Conservation (phyloP, 1,140 invertebrate species). For the Druon quercuslanigerum region DNA sequence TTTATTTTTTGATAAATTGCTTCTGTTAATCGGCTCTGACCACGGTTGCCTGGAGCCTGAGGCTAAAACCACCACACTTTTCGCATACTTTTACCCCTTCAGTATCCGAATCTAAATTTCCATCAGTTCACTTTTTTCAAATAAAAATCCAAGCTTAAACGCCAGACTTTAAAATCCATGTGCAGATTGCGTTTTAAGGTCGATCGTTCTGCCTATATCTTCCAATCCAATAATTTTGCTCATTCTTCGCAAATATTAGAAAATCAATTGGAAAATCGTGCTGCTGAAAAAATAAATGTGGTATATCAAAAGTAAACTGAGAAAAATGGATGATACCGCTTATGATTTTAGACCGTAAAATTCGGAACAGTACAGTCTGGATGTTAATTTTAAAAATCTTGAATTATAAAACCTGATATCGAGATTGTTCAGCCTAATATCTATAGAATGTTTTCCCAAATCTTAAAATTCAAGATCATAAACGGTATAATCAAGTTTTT, state of each 20-base stretch:
- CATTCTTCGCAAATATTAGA: too few species aligned
- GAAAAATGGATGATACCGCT: too few species aligned
- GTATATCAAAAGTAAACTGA: too few species aligned
- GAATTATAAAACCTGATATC: not conserved
- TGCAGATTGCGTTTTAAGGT: constrained; percentile 23
- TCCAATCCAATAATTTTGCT: constrained; percentile 30
- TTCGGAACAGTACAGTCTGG: not conserved
- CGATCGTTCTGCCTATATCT: constrained; percentile 26
- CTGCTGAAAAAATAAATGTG: too few species aligned
- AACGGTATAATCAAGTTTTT: too few species aligned
- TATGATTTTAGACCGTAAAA: too few species aligned
- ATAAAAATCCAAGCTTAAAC: constrained; percentile 40
- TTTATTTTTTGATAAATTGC: constrained; percentile 69
- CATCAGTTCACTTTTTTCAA: constrained; percentile 17
- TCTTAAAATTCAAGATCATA: too few species aligned
- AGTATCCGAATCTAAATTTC: constrained; percentile 21
- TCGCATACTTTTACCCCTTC: not conserved
- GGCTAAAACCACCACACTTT: not conserved
- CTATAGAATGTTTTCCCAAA: not conserved
- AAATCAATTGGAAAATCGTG: too few species aligned
- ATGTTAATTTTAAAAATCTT: not conserved
- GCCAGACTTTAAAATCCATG: constrained; percentile 29
- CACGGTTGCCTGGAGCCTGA: constrained; percentile 40
- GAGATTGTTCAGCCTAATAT: not conserved
- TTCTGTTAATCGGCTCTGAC: constrained; percentile 60